Evolutionary conservation across 2,113 vertebrate species (phyloP), one percentile per base, ranked within the genome.

Genomic region (Pomatostomus ruficeps): DNA sequence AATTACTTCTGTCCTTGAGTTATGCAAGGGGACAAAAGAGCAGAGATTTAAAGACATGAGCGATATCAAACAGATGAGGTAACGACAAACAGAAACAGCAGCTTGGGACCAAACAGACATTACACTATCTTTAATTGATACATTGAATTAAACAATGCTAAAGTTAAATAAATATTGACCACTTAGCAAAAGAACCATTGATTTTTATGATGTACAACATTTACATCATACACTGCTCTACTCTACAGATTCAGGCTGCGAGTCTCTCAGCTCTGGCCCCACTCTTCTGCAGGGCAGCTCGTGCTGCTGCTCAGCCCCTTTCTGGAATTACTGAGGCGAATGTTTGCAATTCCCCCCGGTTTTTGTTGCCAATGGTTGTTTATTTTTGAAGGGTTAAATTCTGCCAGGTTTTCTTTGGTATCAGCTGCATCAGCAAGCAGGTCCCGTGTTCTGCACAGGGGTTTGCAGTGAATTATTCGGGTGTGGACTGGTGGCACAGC

Each of bases 1-100:
- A 98, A 99, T 99, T 99, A 98, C 97, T 98, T 98, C 98, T 96
- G 99, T 99, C 99, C 99, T 99, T 99, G 99, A 99, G 98, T 99
- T 98, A 98, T 97, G 97, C 98, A 97, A 98, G 93, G 97, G 98
- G 97, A 98, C 97, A 98, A 98, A 98, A 97, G 97, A 98, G 96
- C 97, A 97, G 95, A 82, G 97, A 93, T 91, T 95, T 97, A 96
- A 97, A 97, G 97, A 97, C 96, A 96, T 98, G 98, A 98, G 97
- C 95, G 97, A 98, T 98, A 97, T 98, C 98, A 98, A 98, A 97
- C 94, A 97, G 98, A 99, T 99, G 99, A 99, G 98, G 98, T 99
- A 99, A 99, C 98, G 97, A 97, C 98, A 98, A 98, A 98, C 98
- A 98, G 98, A 98, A 98, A 98, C 98, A 97, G 98, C 96, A 98